phyloP scores from a whole-genome alignment of 2,797 vertebrate genomes.

The Amblyopsis hoosieri region DNA sequence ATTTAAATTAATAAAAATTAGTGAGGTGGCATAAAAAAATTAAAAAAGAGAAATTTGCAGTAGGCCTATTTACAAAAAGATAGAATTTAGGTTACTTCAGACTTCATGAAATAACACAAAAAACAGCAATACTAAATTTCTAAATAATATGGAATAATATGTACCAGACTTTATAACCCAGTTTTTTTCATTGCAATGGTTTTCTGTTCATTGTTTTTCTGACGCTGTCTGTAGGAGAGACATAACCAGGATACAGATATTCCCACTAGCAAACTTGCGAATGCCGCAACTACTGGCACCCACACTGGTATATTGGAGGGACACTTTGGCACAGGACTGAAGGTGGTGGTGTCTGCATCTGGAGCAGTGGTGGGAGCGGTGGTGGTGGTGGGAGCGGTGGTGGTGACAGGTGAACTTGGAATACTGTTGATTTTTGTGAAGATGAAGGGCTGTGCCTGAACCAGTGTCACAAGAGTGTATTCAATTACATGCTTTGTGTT shows the following conservation, averaged over 20 bases:
- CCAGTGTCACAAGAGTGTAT: not conserved
- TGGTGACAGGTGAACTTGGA: no score
- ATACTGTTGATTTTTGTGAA: no score
- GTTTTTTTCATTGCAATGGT: not conserved
- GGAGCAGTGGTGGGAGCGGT: not conserved
- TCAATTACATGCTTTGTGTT: no score
- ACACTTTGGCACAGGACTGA: conserved; percentile 15
- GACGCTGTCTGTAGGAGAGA: conserved; percentile 28
- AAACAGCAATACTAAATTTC: not conserved
- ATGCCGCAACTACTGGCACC: conserved; percentile 76
- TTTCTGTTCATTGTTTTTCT: not conserved
- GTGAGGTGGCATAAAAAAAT: no score
- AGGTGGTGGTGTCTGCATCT: not conserved
- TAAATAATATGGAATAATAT: not conserved
- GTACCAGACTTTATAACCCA: not conserved
- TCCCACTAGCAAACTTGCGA: conserved; percentile 70
- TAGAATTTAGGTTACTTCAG: no score
- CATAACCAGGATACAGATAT: conserved; percentile 49
- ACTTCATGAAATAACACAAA: no score
- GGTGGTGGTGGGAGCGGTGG: no score
- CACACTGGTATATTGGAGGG: conserved; percentile 68
- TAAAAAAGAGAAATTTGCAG: no score
- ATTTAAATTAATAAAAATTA: no score
- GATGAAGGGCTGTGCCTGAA: not conserved
- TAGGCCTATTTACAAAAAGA: no score